phyloP scores from a whole-genome alignment of 1,140 invertebrate species.

The Sipha flava region DNA sequence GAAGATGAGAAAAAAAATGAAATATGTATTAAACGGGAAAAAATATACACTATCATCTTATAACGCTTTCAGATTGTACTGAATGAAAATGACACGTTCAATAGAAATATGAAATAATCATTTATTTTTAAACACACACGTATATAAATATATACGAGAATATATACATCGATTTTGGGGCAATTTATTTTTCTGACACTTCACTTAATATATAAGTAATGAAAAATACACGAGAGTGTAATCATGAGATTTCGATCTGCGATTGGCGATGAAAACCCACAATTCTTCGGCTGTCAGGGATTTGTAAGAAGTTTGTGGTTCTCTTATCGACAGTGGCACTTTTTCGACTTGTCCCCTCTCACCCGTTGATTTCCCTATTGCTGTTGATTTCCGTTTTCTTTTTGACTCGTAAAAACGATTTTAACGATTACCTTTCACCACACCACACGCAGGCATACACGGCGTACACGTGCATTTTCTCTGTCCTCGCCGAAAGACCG shows the following conservation, averaged over 20 bases:
- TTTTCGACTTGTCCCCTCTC: background rate
- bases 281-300: background rate
- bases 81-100: background rate
- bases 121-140: background rate
- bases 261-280: background rate
- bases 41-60: too few relatives aligned
- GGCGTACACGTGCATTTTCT: too few relatives aligned
- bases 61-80: too few relatives aligned
- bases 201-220: background rate
- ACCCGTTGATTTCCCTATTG: background rate
- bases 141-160: background rate
- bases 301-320: slow-evolving; percentile 24
- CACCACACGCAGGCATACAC: background rate
- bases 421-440: slow-evolving; percentile 10
- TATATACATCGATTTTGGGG: background rate
- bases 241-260: background rate
- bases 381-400: background rate
- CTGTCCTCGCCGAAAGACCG: too few relatives aligned
- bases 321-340: background rate
- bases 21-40: too few relatives aligned
- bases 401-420: background rate
- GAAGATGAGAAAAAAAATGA: too few relatives aligned
- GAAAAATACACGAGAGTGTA: background rate
- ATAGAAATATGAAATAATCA: background rate
- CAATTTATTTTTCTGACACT: background rate